Evolutionary conservation across 2,888 invertebrate genomes (phyloP).

Genomic region (Craniophora ligustri): DNA sequence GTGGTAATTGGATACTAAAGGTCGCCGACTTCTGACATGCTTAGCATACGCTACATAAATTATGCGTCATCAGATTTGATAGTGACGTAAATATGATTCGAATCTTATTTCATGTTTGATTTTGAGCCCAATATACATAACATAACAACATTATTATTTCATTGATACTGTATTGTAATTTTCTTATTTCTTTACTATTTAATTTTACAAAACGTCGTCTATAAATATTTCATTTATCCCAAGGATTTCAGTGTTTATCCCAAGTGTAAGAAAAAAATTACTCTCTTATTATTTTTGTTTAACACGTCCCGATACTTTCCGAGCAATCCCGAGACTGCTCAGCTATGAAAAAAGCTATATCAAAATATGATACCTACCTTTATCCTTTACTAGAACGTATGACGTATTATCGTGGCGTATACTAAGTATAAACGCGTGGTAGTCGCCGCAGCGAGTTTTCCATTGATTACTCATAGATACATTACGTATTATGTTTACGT

Average conservation of each 20-base stretch:
- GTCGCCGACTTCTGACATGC: conserved; percentile 1
- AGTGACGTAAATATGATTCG: not conserved
- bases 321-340: too few relatives aligned
- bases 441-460: conserved; percentile 7
- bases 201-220: too few relatives aligned
- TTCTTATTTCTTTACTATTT: too few relatives aligned
- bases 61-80: not conserved
- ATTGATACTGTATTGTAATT: too few relatives aligned
- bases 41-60: conserved; percentile 5
- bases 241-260: too few relatives aligned
- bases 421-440: not conserved
- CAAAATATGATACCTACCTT: not conserved
- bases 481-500: conserved; percentile 11
- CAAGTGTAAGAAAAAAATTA: not conserved
- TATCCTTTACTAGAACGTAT: not conserved
- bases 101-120: not conserved
- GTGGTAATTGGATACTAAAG: conserved; percentile 7
- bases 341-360: too few relatives aligned
- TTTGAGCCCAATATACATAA: too few relatives aligned
- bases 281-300: too few relatives aligned
- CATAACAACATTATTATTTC: too few relatives aligned
- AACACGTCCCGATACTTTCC: too few relatives aligned
- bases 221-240: too few relatives aligned
- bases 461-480: conserved; percentile 27
- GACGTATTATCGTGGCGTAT: conserved; percentile 2